A percentile compares a stretch with the other conserved stretches of the same genome.
These are phyloP conservation scores for Drosophila borborema DNA, from an alignment of 2,888 invertebrate genomes.

Conservation along the genomic window DNA sequence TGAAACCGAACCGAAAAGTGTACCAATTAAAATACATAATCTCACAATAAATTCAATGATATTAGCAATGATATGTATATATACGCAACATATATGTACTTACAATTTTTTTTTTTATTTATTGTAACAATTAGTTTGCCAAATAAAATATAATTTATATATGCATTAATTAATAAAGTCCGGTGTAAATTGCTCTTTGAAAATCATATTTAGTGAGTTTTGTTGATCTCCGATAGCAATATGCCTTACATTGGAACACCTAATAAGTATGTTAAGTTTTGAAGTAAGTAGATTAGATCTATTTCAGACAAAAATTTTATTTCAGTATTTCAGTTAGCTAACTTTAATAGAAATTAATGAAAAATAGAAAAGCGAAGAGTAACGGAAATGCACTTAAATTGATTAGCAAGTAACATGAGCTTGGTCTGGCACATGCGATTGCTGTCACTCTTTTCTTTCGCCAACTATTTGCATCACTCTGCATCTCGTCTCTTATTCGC, in stretches of 20 bases:
- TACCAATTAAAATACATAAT: conserved; percentile 44
- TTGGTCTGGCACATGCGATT: conserved; percentile 11
- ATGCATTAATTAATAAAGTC: conserved; percentile 42
- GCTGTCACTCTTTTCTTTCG: not conserved
- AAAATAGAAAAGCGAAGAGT: not conserved
- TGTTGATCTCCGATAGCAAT: too few relatives aligned
- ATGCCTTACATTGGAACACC: too few relatives aligned
- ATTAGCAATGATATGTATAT: conserved; percentile 63
- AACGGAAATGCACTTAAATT: conserved; percentile 21
- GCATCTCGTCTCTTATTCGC: not conserved
- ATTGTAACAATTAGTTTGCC: conserved; percentile 45
- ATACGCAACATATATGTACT: conserved; percentile 11
- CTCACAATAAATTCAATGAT: conserved; percentile 55
- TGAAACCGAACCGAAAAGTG: conserved; percentile 16
- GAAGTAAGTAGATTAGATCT: not conserved
- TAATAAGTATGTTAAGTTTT: too few relatives aligned
- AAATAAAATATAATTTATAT: conserved; percentile 46
- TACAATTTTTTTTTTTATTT: conserved; percentile 49
- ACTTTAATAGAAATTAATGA: not conserved
- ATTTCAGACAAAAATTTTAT: not conserved
- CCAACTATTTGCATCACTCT: not conserved
- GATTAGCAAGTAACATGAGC: conserved; percentile 17
- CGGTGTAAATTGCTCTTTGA: conserved; percentile 16
- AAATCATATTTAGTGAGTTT: not conserved
- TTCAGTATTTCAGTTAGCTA: not conserved